Evolutionary conservation across 2,113 vertebrate species (phyloP), one percentile per base, ranked within the genome.

Genomic region (Suncus etruscus): DNA sequence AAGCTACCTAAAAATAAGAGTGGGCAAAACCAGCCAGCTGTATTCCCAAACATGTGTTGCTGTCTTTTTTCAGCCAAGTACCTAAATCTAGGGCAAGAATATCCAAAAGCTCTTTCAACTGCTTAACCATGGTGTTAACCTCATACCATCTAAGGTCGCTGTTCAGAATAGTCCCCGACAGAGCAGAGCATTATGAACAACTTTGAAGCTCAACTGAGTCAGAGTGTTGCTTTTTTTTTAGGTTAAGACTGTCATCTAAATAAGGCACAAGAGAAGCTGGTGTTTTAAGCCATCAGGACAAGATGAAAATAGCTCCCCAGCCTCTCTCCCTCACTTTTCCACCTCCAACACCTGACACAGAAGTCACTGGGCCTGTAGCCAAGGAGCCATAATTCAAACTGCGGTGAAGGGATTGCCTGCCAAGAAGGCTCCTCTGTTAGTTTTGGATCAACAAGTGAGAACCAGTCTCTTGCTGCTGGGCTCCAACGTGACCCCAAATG

Each of bases 271-370:
- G 79, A 72, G 92, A 95, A 95, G 90, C 94, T 93, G 93, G 91
- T 96, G 95, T 96, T 97, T 95, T 95, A 95, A 94, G 86, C 69
- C 69, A 2, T 74, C 75, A 47, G n/a, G 75, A 92, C 68, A 83
- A 63, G 92, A 92, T 94, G 87, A 97, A 97, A 97, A 97, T 97
- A 97, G 89, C 94, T 87, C 77, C 50, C 18, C 2, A 1, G 15
- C 48, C 73, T 78, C 74, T 82, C 86, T 39, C 82, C 24, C 22
- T 72, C 27, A 11, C 47, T 68, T 69, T 92, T 54, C 74, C 31
- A 87, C 78, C 90, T 90, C 83, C 3, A 24, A 39, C 93, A 87
- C 73, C 97, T 90, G 78, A 58, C 90, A 75, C 78, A 91, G 76
- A 92, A 83, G 87, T 87, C 91, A 54, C 83, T 0, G 39, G 39